phyloP scores from a whole-genome alignment of 2,113 vertebrate species.

The Ceratotherium simum region DNA sequence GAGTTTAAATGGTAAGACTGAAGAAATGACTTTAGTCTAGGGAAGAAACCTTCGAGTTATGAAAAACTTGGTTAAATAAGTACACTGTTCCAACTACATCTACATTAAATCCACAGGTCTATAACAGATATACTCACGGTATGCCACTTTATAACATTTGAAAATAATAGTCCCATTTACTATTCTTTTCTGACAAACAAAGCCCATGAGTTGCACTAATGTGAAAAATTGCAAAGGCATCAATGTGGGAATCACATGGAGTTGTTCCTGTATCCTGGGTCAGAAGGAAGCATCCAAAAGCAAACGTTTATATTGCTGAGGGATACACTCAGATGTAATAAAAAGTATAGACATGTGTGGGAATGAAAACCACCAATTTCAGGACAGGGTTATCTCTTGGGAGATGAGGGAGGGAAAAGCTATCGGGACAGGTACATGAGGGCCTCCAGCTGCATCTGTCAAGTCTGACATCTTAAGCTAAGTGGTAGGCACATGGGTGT shows the following conservation, averaged over 20 bases:
- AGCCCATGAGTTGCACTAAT: not conserved
- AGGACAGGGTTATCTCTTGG: not conserved
- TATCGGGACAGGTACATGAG: not conserved
- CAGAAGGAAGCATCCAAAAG: not conserved
- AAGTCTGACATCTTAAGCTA: not conserved
- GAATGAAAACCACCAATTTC: not conserved
- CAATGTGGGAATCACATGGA: not conserved
- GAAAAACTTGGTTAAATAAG: constrained; percentile 14
- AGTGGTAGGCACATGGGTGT: not conserved
- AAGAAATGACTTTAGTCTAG: not conserved
- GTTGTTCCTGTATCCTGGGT: not conserved
- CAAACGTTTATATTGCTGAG: not conserved
- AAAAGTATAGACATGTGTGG: not conserved
- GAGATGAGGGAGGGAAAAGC: not conserved
- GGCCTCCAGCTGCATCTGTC: not conserved
- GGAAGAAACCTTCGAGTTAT: not conserved
- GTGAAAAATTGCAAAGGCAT: not conserved
- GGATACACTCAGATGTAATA: not conserved
- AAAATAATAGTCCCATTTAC: not conserved
- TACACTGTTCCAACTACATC: not conserved
- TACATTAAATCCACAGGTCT: not conserved
- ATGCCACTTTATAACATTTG: not conserved
- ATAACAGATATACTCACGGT: not conserved
- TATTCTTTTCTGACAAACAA: constrained; percentile 45
- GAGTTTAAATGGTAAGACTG: not conserved